Conservation (phyloP, 2,797 vertebrate species). For the Ctenosaura bakeri region DNA sequence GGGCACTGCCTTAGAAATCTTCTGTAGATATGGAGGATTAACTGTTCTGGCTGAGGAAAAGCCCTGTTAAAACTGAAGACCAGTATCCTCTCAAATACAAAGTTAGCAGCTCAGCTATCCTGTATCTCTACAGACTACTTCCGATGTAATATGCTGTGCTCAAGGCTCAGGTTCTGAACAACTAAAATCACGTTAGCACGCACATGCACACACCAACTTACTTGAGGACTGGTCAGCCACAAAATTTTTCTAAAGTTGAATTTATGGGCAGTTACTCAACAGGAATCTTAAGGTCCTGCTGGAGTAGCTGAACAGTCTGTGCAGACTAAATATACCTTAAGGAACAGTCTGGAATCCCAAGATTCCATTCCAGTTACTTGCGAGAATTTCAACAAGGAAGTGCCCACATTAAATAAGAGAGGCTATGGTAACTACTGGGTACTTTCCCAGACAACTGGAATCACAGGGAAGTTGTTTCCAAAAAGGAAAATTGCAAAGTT, state of each 20-base stretch:
- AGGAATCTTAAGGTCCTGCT: not conserved
- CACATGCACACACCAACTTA: not conserved
- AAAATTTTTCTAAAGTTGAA: not conserved
- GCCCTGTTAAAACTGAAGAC: not conserved
- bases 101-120: not conserved
- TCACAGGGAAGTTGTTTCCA: not conserved
- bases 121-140: not conserved
- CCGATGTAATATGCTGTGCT: not conserved
- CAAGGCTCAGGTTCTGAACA: not conserved
- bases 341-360: not conserved
- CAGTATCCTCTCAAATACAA: not conserved
- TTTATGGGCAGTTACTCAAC: not conserved
- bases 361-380: not conserved
- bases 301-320: not conserved
- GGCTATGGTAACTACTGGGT: not conserved
- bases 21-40: not conserved
- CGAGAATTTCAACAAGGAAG: not conserved
- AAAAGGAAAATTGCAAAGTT: not conserved
- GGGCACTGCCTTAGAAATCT: not conserved
- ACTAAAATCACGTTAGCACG: not conserved
- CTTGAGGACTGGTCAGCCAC: not conserved
- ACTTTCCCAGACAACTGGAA: not conserved
- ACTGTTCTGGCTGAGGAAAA: not conserved
- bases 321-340: slow-evolving; percentile 20
- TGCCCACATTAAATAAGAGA: not conserved